phyloP scores from a whole-genome alignment of 2,113 vertebrate genomes.

The Dipodomys merriami region DNA sequence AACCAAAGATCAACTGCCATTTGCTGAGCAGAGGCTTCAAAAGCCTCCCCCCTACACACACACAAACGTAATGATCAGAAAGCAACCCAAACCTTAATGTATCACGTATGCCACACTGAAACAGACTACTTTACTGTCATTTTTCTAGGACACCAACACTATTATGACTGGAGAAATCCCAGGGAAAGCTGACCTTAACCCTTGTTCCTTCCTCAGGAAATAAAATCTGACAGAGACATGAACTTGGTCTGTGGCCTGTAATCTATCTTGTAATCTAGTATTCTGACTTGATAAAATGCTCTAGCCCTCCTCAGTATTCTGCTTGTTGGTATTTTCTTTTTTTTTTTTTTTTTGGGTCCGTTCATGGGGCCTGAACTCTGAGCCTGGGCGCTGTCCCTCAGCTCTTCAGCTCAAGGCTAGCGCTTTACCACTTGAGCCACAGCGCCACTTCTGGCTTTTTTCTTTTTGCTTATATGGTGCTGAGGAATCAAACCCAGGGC shows the following conservation, averaged over 20 bases:
- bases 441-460: too few species aligned
- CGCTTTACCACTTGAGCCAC: too few species aligned
- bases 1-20: background rate
- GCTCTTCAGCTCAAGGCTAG: too few species aligned
- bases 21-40: background rate
- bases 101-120: slow-evolving; percentile 7
- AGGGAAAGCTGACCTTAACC: background rate
- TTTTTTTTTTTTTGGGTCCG: too few species aligned
- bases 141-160: background rate
- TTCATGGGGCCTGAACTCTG: too few species aligned
- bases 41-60: background rate
- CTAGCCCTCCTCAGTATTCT: background rate
- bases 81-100: background rate
- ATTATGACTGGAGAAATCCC: background rate
- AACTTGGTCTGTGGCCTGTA: background rate
- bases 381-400: too few species aligned
- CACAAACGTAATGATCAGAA: background rate
- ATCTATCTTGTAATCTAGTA: background rate
- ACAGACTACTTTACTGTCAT: background rate
- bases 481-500: too few species aligned
- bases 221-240: background rate
- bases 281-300: background rate
- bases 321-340: background rate
- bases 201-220: background rate
- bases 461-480: too few species aligned